These are phyloP conservation scores for Drosophila anceps DNA, from an alignment of 2,888 invertebrate genomes.

Conservation along the genomic window DNA sequence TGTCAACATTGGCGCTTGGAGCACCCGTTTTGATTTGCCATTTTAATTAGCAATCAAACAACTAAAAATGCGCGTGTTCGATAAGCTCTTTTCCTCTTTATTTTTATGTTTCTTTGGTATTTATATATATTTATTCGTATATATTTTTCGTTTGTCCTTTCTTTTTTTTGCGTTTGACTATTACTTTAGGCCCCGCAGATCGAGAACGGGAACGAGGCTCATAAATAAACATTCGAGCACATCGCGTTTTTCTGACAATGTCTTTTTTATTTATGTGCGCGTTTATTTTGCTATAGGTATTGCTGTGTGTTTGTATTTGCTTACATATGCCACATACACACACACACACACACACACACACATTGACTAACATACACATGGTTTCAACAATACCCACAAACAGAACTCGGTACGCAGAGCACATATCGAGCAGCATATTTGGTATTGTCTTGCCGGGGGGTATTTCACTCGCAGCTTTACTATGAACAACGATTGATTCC, in stretches of 20 bases:
- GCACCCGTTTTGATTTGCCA: conserved; percentile 70
- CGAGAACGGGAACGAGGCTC: conserved; percentile 43
- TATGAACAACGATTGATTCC: conserved; percentile 59
- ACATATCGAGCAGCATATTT: conserved; percentile 57
- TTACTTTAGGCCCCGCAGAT: conserved; percentile 40
- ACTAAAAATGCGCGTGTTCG: conserved; percentile 41
- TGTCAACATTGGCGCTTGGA: conserved; percentile 68
- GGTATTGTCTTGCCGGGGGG: conserved; percentile 55
- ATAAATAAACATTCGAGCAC: conserved; percentile 66
- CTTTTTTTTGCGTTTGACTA: conserved; percentile 33
- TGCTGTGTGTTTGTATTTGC: conserved; percentile 58
- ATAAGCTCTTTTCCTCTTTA: conserved; percentile 16
- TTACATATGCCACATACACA: conserved; percentile 58
- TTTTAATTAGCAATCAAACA: conserved; percentile 79
- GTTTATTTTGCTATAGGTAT: conserved; percentile 67
- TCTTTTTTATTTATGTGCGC: conserved; percentile 75
- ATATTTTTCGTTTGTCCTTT: conserved; percentile 6
- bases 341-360: conserved; percentile 14
- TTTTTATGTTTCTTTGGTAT: not conserved
- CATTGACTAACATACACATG: conserved; percentile 7
- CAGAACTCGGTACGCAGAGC: conserved; percentile 37
- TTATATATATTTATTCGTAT: not conserved
- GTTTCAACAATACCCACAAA: not conserved
- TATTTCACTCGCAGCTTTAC: conserved; percentile 44
- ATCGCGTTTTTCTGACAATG: conserved; percentile 63